These are phyloP conservation scores for Schmidtea mediterranea DNA, from an alignment of 1,140 invertebrate genomes.

Conservation along the genomic window DNA sequence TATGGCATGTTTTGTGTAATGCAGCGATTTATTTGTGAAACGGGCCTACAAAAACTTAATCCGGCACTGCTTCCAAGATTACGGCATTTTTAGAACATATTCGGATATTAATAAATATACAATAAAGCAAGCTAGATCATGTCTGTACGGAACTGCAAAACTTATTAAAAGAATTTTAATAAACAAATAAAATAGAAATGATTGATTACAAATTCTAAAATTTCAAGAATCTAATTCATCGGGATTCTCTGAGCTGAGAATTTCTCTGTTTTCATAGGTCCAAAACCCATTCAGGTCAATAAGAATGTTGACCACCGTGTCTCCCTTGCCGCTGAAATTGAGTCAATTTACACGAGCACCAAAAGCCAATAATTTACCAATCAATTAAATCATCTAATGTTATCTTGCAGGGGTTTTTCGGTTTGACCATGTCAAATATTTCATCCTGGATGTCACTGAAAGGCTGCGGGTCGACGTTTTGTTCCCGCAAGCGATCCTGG, in stretches of 20 bases:
- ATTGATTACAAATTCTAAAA: too few species aligned
- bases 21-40: too few species aligned
- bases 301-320: slow-evolving; percentile 67
- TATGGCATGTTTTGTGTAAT: too few species aligned
- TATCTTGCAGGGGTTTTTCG: slow-evolving; percentile 50
- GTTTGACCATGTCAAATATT: slow-evolving; percentile 89
- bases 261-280: slow-evolving; percentile 73
- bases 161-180: too few species aligned
- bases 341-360: too few species aligned
- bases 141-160: too few species aligned
- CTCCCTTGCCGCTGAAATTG: slow-evolving; percentile 49
- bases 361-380: slow-evolving; percentile 24
- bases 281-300: slow-evolving; percentile 85
- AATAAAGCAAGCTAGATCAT: too few species aligned
- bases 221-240: background rate
- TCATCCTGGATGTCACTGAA: slow-evolving; percentile 87
- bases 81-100: too few species aligned
- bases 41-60: too few species aligned
- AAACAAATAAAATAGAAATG: too few species aligned
- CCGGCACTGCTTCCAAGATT: too few species aligned
- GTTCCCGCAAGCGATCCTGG: slow-evolving; percentile 50
- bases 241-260: slow-evolving; percentile 14
- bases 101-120: too few species aligned
- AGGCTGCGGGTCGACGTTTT: slow-evolving; percentile 52
- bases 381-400: slow-evolving; percentile 52